Conservation (phyloP, 2,113 vertebrate species). For the Oreochromis niloticus region DNA sequence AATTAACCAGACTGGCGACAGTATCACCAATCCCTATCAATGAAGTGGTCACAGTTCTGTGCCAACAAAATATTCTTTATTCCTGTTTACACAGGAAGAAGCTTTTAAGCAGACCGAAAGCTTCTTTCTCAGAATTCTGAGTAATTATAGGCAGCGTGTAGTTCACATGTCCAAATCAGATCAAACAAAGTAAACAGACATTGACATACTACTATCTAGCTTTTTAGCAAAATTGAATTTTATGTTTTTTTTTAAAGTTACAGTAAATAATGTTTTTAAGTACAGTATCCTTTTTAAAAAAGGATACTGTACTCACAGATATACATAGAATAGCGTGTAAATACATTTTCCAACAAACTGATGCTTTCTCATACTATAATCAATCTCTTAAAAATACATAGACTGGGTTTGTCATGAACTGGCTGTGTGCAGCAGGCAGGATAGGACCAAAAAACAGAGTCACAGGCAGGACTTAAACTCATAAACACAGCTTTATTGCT, state of each 20-base stretch:
- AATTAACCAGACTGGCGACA: slow-evolving; percentile 49
- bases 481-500: background rate
- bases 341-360: background rate
- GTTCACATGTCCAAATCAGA: background rate
- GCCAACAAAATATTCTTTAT: slow-evolving; percentile 47
- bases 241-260: background rate
- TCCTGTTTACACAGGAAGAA: slow-evolving; percentile 30
- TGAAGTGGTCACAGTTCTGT: slow-evolving; percentile 20
- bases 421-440: background rate
- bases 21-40: slow-evolving; percentile 11
- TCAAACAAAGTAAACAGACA: background rate
- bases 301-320: background rate
- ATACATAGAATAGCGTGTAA: no score
- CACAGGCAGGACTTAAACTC: background rate
- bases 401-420: background rate
- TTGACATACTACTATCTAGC: background rate
- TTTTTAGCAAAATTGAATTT: background rate
- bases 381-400: background rate
- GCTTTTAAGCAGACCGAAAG: slow-evolving; percentile 35
- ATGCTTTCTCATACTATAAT: background rate
- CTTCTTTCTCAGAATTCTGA: slow-evolving; percentile 44
- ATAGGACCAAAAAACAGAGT: background rate
- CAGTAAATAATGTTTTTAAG: background rate
- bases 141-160: slow-evolving; percentile 37
- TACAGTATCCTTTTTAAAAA: background rate